Evolutionary conservation across 2,797 vertebrate species (phyloP), one percentile per base, ranked within the genome.

Genomic region (Phrynocephalus guinanensis): DNA sequence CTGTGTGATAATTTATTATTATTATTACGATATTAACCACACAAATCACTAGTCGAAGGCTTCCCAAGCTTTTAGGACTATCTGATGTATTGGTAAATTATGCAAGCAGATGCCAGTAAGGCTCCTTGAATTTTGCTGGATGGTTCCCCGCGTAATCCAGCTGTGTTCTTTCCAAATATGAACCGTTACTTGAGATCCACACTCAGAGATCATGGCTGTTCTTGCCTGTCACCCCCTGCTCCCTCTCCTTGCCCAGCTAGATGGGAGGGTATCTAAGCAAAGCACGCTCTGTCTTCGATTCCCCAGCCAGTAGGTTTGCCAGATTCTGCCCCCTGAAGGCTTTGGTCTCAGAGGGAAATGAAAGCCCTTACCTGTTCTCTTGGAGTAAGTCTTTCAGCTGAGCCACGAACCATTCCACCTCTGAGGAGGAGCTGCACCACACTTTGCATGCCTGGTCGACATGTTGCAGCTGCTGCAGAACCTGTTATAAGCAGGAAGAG

Each of bases 371-470:
- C 98, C 97, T 97, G 76, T 97, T 97, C 76, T 98, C 98, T 83
- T 96, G 87, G 79, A 96, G 87, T 81, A 98, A 96, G 91, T 98
- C 97, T 91, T 98, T 98, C 90, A 98, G 96, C 94, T 99, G 98
- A 81, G 97, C 97, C n/a, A 99, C 96, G 84, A 98, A 95, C 97
- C 98, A 98, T 93, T 97, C 97, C 95, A 99, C 91, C 91, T 98
- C 97, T 72, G 97, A 96, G 79, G 97, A 97, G 6, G 97, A 95
- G n/a, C 95, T 91, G 0, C 94, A 96, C 96, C 97, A 98, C 16
- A 85, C 10, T 11, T 95, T 96, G 90, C 79, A 88, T 52, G 94
- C 93, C 52, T 93, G 95, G 2, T 94, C 95, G 33, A 95, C 90
- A 90, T 94, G 92, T 2, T 95, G 94, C 3, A 90, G 90, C 44